Conservation (phyloP, 2,113 vertebrate species). For the Takifugu bimaculatus region DNA sequence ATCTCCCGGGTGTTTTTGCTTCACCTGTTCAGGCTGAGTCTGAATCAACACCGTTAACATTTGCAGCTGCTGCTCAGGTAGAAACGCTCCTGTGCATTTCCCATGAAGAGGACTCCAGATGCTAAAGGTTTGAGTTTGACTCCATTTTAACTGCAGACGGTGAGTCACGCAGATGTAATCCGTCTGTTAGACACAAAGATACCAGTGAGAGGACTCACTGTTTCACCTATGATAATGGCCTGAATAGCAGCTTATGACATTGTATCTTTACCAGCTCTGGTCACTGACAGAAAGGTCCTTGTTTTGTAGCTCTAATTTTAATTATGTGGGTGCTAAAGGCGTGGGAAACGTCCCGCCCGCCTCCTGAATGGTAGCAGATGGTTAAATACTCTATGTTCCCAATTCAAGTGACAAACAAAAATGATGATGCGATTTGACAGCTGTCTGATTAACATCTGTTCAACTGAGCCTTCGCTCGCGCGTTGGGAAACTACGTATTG, state of each 20-base stretch:
- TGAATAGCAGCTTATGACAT: too few species aligned
- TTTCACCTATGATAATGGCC: constrained; percentile 2
- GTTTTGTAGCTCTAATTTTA: too few species aligned
- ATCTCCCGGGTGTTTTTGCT: constrained; percentile 39
- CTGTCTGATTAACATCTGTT: too few species aligned
- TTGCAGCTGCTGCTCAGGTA: constrained; percentile 8
- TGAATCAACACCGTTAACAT: constrained; percentile 17
- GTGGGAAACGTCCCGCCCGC: too few species aligned
- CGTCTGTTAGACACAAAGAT: constrained; percentile 38
- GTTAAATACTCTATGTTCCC: too few species aligned
- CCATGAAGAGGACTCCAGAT: neutral
- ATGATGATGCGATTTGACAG: too few species aligned
- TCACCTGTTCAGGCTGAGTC: constrained; percentile 51
- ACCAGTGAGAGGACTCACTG: constrained; percentile 9
- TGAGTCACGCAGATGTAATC: constrained; percentile 45
- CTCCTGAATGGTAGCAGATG: too few species aligned
- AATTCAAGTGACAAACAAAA: too few species aligned
- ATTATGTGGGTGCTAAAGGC: too few species aligned
- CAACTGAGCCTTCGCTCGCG: too few species aligned
- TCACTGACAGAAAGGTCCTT: too few species aligned
- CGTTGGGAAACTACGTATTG: too few species aligned
- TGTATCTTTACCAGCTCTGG: neutral
- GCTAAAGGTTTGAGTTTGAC: constrained; percentile 5
- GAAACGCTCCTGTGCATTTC: constrained; percentile 3
- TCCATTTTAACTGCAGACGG: constrained; percentile 20